Conservation (phyloP, 2,888 invertebrate species). For the Ectobius pallidus region DNA sequence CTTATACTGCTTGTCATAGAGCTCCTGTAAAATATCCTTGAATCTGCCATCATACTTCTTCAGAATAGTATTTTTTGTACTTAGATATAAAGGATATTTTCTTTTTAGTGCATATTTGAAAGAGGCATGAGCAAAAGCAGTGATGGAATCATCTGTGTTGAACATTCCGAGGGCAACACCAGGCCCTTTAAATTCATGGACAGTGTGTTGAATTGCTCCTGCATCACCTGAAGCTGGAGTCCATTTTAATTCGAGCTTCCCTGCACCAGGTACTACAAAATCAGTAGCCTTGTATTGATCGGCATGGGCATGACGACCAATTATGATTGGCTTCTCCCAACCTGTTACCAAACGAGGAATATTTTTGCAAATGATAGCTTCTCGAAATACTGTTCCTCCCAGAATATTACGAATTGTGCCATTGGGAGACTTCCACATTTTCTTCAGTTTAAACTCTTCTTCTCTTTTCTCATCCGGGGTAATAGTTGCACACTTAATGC, state of each 20-base stretch:
- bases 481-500: slow-evolving; percentile 98
- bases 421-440: slow-evolving; percentile 93
- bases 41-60: slow-evolving; percentile 96
- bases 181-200: slow-evolving; percentile 80
- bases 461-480: slow-evolving; percentile 97
- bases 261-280: slow-evolving; percentile 90
- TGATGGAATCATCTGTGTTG: slow-evolving; percentile 93
- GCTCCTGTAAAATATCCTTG: slow-evolving; percentile 96
- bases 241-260: slow-evolving; percentile 85
- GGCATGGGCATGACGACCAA: slow-evolving; percentile 97
- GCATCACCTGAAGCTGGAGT: slow-evolving; percentile 67
- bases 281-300: slow-evolving; percentile 98
- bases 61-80: slow-evolving; percentile 96
- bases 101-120: slow-evolving; percentile 87
- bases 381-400: slow-evolving; percentile 83
- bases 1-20: slow-evolving; percentile 90
- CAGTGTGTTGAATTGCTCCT: slow-evolving; percentile 71
- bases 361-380: slow-evolving; percentile 88
- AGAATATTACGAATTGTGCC: slow-evolving; percentile 88
- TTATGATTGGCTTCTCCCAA: slow-evolving; percentile 97
- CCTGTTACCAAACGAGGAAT: slow-evolving; percentile 94
- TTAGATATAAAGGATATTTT: slow-evolving; percentile 88
- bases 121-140: slow-evolving; percentile 93
- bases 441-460: slow-evolving; percentile 84
- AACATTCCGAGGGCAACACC: slow-evolving; percentile 96